phyloP scores from a whole-genome alignment of 1,140 invertebrate species.

The Diorhabda elongata region DNA sequence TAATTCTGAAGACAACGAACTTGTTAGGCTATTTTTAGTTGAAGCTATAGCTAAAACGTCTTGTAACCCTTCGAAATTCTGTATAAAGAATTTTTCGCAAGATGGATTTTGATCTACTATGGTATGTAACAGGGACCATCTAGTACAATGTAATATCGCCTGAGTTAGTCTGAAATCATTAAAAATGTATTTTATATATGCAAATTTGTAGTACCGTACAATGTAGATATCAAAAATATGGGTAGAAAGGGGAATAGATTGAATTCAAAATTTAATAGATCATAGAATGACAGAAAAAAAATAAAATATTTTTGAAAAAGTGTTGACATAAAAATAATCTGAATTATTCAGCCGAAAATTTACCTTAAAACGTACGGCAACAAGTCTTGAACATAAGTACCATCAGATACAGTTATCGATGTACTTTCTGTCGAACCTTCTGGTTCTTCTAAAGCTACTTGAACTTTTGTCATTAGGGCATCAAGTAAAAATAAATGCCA shows the following conservation, averaged over 20 bases:
- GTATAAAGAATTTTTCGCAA: conserved; percentile 31
- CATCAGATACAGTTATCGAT: conserved; percentile 20
- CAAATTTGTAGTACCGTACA: no score
- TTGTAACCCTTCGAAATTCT: conserved; percentile 53
- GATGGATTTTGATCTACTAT: conserved; percentile 52
- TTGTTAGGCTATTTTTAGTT: conserved; percentile 46
- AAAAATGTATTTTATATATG: not conserved
- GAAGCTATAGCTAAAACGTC: conserved; percentile 61
- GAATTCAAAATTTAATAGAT: no score
- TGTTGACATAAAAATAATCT: no score
- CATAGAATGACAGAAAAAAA: no score
- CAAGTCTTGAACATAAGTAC: conserved; percentile 53
- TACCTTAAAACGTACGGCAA: conserved; percentile 55
- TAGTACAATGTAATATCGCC: conserved; percentile 52
- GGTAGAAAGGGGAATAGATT: no score
- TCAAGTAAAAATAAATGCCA: conserved; percentile 65
- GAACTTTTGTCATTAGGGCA: conserved; percentile 64
- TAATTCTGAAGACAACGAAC: conserved; percentile 54
- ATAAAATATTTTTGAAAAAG: no score
- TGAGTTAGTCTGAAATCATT: conserved; percentile 52
- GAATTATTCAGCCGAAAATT: no score
- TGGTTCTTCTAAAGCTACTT: conserved; percentile 56
- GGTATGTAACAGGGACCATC: conserved; percentile 42
- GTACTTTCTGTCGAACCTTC: conserved; percentile 14
- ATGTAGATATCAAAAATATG: no score